These are phyloP conservation scores for Ginglymostoma cirratum DNA, from an alignment of 2,113 vertebrate genomes.

Conservation along the genomic window DNA sequence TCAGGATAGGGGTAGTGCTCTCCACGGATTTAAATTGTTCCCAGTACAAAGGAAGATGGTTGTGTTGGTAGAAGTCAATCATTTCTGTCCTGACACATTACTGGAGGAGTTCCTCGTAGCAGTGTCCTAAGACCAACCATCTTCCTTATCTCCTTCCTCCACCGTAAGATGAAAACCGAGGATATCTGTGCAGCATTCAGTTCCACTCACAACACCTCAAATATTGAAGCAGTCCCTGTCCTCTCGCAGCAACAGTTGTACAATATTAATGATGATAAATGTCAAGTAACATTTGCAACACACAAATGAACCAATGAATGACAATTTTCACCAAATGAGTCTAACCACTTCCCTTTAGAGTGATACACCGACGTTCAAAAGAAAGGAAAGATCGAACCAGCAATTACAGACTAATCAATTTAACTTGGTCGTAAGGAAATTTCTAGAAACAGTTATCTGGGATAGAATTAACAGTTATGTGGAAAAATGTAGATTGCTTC, in stretches of 20 bases:
- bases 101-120: not conserved
- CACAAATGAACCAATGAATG: not conserved
- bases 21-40: not conserved
- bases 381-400: too few relatives aligned
- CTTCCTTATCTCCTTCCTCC: not conserved
- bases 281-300: not conserved
- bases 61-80: not conserved
- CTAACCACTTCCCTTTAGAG: not conserved
- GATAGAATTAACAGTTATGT: too few relatives aligned
- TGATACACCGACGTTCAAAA: too few relatives aligned
- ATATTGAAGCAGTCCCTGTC: not conserved
- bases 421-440: too few relatives aligned
- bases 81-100: not conserved
- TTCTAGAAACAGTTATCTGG: too few relatives aligned
- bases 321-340: not conserved
- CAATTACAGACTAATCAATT: too few relatives aligned
- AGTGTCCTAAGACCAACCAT: too few relatives aligned
- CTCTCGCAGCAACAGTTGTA: not conserved
- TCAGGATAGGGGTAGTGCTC: not conserved
- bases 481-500: too few relatives aligned
- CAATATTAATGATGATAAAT: not conserved
- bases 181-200: not conserved
- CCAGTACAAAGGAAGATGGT: not conserved
- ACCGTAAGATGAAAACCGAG: not conserved
- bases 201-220: not conserved